Percentiles rank a stretch among this genome's conserved stretches.
Evolutionary conservation across 2,113 vertebrate genomes (phyloP).

Genomic region (Limanda limanda): DNA sequence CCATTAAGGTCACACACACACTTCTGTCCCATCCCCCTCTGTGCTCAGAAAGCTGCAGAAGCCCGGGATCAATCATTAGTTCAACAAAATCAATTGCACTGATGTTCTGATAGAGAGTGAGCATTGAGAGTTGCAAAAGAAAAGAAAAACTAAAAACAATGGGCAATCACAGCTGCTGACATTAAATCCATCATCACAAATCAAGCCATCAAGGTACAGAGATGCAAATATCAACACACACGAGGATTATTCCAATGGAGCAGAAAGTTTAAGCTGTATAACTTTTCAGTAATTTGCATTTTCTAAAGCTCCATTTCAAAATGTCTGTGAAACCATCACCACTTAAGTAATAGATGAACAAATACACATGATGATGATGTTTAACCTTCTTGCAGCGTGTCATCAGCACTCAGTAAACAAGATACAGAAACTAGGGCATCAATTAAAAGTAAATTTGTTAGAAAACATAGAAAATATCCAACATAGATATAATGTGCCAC

Average conservation of each 20-base stretch:
- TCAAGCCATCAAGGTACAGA: not conserved
- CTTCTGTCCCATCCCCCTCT: conserved; percentile 32
- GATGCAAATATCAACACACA: conserved; percentile 5
- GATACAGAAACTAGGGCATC: conserved; percentile 12
- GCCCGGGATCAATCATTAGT: conserved; percentile 72
- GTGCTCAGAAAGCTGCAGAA: conserved; percentile 40
- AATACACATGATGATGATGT: conserved; percentile 36
- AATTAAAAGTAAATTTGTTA: conserved; percentile 20
- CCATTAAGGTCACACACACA: conserved; percentile 47
- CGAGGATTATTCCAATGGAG: not conserved
- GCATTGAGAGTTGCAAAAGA: conserved; percentile 13
- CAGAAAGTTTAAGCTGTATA: not conserved
- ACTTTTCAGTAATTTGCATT: not conserved
- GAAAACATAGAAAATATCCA: not conserved
- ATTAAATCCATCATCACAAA: conserved; percentile 30
- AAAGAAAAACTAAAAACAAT: conserved; percentile 4
- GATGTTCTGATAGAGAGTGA: conserved; percentile 50
- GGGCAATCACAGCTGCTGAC: conserved; percentile 11
- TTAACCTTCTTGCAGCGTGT: conserved; percentile 33
- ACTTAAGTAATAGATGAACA: conserved; percentile 36
- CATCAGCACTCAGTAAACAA: conserved; percentile 36
- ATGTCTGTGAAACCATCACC: conserved; percentile 25
- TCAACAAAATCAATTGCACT: conserved; percentile 71
- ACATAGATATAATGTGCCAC: not conserved
- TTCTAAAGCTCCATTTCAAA: not conserved